Evolutionary conservation across 2,888 invertebrate species (phyloP).

Genomic region (Noctuana brunneofusca): DNA sequence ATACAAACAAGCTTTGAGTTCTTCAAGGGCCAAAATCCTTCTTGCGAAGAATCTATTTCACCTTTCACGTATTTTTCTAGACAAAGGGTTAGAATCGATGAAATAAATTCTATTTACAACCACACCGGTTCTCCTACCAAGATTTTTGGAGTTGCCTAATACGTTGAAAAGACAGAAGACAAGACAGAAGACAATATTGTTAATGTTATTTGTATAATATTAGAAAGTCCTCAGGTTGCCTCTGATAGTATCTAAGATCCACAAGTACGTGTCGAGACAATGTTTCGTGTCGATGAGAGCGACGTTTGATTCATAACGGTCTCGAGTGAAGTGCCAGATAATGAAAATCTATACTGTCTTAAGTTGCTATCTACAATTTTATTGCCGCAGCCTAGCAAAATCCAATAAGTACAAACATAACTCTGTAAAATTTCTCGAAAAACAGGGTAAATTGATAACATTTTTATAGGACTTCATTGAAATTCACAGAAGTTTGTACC

Average conservation of each 20-base stretch:
- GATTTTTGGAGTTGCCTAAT: conserved; percentile 37
- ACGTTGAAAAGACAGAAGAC: conserved; percentile 34
- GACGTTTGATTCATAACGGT: conserved; percentile 13
- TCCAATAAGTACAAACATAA: conserved; percentile 14
- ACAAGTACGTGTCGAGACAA: conserved; percentile 29
- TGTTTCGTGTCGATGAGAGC: conserved; percentile 33
- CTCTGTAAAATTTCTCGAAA: background rate
- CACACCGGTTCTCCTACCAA: conserved; percentile 36
- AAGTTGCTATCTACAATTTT: conserved; percentile 47
- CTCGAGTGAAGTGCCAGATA: conserved; percentile 40
- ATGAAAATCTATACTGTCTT: conserved; percentile 41
- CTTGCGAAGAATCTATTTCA: conserved; percentile 35
- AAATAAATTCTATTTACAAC: conserved; percentile 42
- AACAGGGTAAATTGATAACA: background rate
- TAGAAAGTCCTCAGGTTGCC: conserved; percentile 27
- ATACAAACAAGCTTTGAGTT: conserved; percentile 58
- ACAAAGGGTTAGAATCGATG: conserved; percentile 38
- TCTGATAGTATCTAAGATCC: conserved; percentile 27
- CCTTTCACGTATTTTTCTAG: conserved; percentile 20
- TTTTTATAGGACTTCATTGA: background rate
- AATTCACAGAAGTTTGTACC: background rate
- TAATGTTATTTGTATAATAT: conserved; percentile 34
- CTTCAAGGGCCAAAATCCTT: conserved; percentile 20
- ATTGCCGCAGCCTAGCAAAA: conserved; percentile 36
- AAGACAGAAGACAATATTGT: conserved; percentile 38